These are phyloP conservation scores for Ceratina calcarata DNA, from an alignment of 1,140 invertebrate genomes.

Conservation along the genomic window DNA sequence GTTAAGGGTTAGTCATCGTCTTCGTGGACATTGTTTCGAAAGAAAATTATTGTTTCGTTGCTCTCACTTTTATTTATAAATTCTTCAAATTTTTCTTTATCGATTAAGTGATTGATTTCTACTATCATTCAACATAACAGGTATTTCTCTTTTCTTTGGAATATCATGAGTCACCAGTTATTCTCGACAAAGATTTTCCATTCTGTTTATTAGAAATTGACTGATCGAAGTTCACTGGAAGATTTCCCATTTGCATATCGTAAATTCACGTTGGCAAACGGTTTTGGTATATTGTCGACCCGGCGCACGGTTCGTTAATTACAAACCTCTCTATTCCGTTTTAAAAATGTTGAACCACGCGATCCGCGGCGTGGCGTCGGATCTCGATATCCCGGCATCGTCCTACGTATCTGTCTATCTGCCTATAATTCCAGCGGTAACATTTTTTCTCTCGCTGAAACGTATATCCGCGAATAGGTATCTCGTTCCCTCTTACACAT, in stretches of 20 bases:
- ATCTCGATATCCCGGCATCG: slow-evolving; percentile 43
- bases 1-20: background rate
- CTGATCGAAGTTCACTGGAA: too few relatives aligned
- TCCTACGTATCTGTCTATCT: slow-evolving; percentile 63
- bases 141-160: too few relatives aligned
- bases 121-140: too few relatives aligned
- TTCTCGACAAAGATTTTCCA: too few relatives aligned
- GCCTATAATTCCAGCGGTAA: slow-evolving; percentile 58
- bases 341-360: background rate
- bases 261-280: too few relatives aligned
- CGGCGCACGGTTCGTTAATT: slow-evolving; percentile 8
- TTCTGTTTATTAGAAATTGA: too few relatives aligned
- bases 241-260: too few relatives aligned
- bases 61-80: too few relatives aligned
- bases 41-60: background rate
- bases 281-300: too few relatives aligned
- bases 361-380: slow-evolving; percentile 2
- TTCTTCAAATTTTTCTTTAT: too few relatives aligned
- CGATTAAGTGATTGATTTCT: too few relatives aligned
- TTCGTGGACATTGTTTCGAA: background rate
- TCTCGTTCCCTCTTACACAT: slow-evolving; percentile 57
- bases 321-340: background rate
- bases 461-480: slow-evolving; percentile 57
- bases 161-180: too few relatives aligned
- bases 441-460: slow-evolving; percentile 55